phyloP scores from a whole-genome alignment of 2,113 vertebrate genomes.

The Dunckerocampus dactyliophorus region DNA sequence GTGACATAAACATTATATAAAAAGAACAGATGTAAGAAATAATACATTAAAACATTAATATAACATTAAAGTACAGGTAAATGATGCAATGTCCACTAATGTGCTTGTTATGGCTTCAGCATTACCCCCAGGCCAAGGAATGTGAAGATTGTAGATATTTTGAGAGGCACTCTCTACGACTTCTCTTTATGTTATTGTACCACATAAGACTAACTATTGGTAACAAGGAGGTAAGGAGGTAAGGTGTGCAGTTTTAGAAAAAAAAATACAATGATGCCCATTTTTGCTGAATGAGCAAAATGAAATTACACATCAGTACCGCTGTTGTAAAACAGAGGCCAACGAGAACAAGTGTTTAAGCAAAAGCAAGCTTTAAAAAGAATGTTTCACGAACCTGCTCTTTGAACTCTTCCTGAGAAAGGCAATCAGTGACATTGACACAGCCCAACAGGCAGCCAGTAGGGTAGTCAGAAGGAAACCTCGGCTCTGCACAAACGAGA shows the following conservation, averaged over 20 bases:
- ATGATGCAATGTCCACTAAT: neutral
- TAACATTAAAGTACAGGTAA: neutral
- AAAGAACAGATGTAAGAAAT: no score
- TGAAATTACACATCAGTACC: neutral
- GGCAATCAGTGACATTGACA: slow-evolving; percentile 84
- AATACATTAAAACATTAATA: no score
- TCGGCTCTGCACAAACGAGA: slow-evolving; percentile 72
- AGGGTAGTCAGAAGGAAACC: slow-evolving; percentile 88
- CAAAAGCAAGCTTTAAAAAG: neutral
- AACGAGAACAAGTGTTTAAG: neutral
- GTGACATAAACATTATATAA: no score
- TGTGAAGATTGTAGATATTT: neutral
- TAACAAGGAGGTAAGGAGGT: no score
- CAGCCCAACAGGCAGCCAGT: slow-evolving; percentile 90
- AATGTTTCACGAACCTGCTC: slow-evolving; percentile 79
- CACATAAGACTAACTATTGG: no score
- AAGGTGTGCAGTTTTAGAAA: no score
- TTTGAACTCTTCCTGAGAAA: slow-evolving; percentile 87
- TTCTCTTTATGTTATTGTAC: no score
- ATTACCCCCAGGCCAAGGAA: neutral
- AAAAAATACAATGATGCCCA: neutral
- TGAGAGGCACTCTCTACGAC: no score
- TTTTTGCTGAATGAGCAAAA: neutral
- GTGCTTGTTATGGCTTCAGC: no score
- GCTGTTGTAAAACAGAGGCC: neutral